These are phyloP conservation scores for Arctocebus calabarensis DNA, from an alignment of 2,797 vertebrate genomes.

Conservation along the genomic window DNA sequence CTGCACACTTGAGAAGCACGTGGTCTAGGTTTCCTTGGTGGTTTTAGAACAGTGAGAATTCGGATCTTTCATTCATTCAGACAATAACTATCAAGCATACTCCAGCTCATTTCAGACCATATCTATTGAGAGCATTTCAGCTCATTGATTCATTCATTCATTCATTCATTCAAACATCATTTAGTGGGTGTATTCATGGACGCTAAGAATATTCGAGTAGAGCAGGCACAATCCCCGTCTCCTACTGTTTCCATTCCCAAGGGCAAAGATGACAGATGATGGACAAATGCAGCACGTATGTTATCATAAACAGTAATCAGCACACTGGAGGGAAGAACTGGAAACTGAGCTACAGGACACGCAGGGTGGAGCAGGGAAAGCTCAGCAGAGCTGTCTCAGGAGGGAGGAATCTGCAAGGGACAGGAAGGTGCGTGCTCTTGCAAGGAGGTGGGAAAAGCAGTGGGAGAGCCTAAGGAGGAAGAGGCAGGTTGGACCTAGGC, in stretches of 20 bases:
- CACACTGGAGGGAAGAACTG: background rate
- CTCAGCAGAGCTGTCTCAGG: background rate
- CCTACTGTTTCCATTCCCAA: background rate
- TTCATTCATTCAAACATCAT: background rate
- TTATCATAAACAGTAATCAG: accelerated
- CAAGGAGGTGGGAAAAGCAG: background rate
- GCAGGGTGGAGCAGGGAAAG: background rate
- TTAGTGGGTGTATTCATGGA: too few species aligned
- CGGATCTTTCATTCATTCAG: background rate
- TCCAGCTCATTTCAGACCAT: background rate
- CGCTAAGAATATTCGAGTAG: background rate
- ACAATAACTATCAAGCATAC: background rate
- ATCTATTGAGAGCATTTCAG: too few species aligned
- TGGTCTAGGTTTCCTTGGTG: background rate
- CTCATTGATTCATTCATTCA: background rate
- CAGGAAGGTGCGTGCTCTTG: background rate
- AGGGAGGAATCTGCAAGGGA: background rate
- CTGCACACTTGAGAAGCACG: background rate
- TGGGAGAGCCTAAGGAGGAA: background rate
- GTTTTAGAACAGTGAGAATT: background rate
- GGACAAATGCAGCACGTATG: accelerated
- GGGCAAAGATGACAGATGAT: background rate
- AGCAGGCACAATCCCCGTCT: accelerated
- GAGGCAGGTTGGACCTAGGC: background rate
- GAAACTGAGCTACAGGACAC: background rate